These are phyloP conservation scores for Diuraphis noxia DNA, from an alignment of 1,140 invertebrate genomes.

Conservation along the genomic window DNA sequence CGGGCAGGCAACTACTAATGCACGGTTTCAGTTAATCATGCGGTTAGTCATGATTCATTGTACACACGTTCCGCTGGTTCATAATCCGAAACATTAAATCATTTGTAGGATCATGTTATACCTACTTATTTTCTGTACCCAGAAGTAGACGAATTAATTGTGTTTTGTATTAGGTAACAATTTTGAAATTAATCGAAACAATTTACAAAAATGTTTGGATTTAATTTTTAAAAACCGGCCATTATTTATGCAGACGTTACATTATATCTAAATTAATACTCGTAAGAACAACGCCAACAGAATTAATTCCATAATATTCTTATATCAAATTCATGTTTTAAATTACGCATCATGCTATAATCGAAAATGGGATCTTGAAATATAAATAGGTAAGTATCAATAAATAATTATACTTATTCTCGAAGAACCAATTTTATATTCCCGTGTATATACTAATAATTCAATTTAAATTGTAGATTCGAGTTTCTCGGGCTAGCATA, in stretches of 20 bases:
- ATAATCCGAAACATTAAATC: neutral
- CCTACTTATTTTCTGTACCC: neutral
- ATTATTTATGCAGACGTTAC: neutral
- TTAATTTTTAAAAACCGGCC: neutral
- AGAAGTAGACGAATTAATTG: neutral
- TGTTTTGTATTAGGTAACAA: neutral
- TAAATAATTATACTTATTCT: neutral
- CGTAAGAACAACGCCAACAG: neutral
- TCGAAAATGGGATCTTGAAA: neutral
- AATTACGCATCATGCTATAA: neutral
- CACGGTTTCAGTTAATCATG: constrained; percentile 17
- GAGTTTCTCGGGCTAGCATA: neutral
- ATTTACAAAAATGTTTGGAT: neutral
- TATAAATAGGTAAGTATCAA: neutral
- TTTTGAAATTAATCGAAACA: neutral
- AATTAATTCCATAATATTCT: neutral
- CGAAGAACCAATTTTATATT: neutral
- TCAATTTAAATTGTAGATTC: neutral
- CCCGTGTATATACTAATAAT: neutral
- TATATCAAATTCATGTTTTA: neutral
- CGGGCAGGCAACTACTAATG: constrained; percentile 23
- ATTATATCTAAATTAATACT: neutral
- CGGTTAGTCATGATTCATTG: neutral
- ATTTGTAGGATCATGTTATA: neutral
- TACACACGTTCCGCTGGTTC: neutral